Evolutionary conservation across 2,888 invertebrate species (phyloP).

Genomic region (Morinoia aosen): DNA sequence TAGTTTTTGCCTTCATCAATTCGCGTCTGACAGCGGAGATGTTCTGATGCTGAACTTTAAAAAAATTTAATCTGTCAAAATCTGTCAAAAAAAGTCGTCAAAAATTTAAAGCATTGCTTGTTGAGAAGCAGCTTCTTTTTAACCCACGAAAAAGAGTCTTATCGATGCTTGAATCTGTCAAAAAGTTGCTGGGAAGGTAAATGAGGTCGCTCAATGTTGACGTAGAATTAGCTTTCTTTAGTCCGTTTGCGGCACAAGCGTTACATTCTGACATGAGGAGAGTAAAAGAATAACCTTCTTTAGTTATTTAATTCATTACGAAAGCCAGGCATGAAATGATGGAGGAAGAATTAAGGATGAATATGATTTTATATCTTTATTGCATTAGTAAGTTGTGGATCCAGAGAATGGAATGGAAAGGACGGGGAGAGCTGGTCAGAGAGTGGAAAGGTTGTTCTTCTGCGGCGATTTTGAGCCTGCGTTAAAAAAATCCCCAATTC

Average conservation of each 20-base stretch:
- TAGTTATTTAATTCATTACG: no score
- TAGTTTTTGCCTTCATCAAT: neutral
- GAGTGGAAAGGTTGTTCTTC: no score
- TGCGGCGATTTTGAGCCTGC: no score
- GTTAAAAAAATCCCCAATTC: no score
- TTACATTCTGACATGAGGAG: neutral
- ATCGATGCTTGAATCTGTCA: neutral
- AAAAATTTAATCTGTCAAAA: neutral
- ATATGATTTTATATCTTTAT: no score
- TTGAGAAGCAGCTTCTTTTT: neutral
- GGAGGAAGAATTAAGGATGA: no score
- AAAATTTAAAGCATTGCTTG: neutral
- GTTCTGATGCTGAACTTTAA: neutral
- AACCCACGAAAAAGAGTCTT: neutral
- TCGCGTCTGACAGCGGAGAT: neutral
- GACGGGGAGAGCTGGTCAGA: no score
- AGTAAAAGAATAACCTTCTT: no score
- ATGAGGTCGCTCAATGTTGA: neutral
- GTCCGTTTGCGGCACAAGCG: neutral
- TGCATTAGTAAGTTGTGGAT: no score
- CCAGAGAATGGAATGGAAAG: no score
- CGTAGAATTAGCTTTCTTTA: neutral
- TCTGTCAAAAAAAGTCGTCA: no score
- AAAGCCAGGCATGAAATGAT: no score
- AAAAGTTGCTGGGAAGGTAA: neutral